phyloP scores from a whole-genome alignment of 2,888 invertebrate species.

The Lithosia quadra region DNA sequence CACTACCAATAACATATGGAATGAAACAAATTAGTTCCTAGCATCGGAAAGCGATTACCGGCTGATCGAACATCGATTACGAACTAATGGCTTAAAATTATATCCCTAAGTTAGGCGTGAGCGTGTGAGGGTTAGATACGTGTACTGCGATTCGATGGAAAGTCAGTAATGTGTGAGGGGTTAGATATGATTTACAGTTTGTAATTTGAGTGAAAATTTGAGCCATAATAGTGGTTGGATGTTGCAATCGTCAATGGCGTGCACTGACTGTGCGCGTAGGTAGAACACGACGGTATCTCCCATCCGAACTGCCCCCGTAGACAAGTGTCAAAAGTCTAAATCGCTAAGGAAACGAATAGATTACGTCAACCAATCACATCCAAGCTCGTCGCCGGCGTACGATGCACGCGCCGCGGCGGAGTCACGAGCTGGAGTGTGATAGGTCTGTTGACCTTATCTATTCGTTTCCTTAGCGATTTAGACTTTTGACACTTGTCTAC shows the following conservation, averaged over 20 bases:
- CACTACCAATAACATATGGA: conserved; percentile 40
- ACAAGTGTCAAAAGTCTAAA: no score
- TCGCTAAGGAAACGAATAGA: no score
- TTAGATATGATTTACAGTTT: conserved; percentile 10
- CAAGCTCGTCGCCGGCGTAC: no score
- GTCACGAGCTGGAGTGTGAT: no score
- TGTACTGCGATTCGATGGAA: conserved; percentile 12
- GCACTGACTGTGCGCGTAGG: no score
- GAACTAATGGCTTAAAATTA: conserved; percentile 58
- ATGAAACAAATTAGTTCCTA: conserved; percentile 59
- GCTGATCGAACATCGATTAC: conserved; percentile 53
- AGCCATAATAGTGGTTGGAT: not conserved
- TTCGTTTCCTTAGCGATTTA: no score
- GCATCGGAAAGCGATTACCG: conserved; percentile 64
- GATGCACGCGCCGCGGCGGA: no score
- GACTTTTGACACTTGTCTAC: no score
- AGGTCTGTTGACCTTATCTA: no score
- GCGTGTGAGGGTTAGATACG: conserved; percentile 20
- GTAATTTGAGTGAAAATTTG: not conserved
- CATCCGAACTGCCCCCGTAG: no score
- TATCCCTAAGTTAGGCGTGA: conserved; percentile 43
- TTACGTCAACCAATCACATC: no score
- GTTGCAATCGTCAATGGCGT: not conserved
- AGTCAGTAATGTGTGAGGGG: not conserved
- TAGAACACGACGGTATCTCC: not conserved